Base-by-base conservation (phyloP, 2,888 invertebrate species). In the Polydrusus pterygomalis region DNA sequence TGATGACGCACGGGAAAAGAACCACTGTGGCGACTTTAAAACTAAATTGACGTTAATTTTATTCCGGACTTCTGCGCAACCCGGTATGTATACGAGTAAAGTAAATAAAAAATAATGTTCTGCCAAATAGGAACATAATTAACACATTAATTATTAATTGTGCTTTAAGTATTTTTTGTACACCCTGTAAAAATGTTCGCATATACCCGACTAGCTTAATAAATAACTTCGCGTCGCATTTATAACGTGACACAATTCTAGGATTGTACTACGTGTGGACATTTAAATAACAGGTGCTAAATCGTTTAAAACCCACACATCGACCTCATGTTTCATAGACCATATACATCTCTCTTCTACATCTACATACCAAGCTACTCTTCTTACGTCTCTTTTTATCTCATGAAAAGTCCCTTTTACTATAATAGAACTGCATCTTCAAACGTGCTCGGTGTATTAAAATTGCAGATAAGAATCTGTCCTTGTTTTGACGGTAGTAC, bases 241-340 rank as follows among this genome's bases (percentile, higher is more conserved):
- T 34, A 70, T 1, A 25, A 75, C 75, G 75, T 75, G 75, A 75
- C 75, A 75, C 75, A 51, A 70, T 75, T 75, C 64, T 49, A 73
- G 20, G 18, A 47, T 47, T 71, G n/a, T 56, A 51, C 54, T 64
- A 69, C 45, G 58, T 69, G 58, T 15, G 58, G 49, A 54, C 54
- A 67, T 67, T 67, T 67, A 64, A 64, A 64, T 18, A 38, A 25
- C 64, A 64, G 47, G 64, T 47, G 47, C n/a, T 15, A 8, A 2
- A 13, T 47, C 64, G 0, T 45, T 13, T 64, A 18, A 20, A 18
- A 3, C 5, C 15, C 13, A n/a, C 30, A 15, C 20, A 7, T 25
- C 25, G 2, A 5, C 56, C 15, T 25, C 2, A 10, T 58, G 1
- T 10, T 58, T 34, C 0, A 8, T 15, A 38, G 38, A 11, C 2